Conservation (phyloP, 1,140 invertebrate species). For the Halictus rubicundus region DNA sequence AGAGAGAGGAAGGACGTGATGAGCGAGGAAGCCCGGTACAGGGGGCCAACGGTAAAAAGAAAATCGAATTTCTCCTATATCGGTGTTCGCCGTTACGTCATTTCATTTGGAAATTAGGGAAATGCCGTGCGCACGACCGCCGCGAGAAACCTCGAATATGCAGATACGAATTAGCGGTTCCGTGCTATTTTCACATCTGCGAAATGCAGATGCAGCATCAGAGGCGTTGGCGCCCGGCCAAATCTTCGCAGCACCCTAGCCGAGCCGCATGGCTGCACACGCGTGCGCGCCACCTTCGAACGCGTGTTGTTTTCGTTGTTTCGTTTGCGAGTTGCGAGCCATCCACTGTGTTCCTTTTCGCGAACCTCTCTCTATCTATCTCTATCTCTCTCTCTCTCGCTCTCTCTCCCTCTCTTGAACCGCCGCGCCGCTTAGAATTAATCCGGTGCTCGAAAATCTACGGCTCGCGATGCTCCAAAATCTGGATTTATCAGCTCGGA, state of each 20-base stretch:
- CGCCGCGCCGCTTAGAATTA: too few species aligned
- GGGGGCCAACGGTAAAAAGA: background rate
- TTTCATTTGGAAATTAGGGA: conserved; percentile 51
- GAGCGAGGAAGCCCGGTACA: background rate
- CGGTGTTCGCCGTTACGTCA: conserved; percentile 38
- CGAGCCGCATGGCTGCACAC: background rate
- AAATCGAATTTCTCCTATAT: conserved; percentile 18
- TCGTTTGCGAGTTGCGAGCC: background rate
- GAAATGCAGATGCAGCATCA: conserved; percentile 56
- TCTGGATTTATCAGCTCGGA: too few species aligned
- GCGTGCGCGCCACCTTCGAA: conserved; percentile 39
- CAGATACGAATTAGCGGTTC: conserved; percentile 55
- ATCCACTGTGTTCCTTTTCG: background rate
- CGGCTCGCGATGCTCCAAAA: too few species aligned
- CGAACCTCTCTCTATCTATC: too few species aligned
- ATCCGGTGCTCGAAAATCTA: too few species aligned
- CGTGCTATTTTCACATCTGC: conserved; percentile 59
- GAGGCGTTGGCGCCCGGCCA: conserved; percentile 51
- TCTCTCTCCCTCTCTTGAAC: too few species aligned
- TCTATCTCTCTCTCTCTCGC: too few species aligned
- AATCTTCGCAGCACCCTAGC: conserved; percentile 39
- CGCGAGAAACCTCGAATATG: conserved; percentile 40
- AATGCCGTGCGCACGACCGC: conserved; percentile 8
- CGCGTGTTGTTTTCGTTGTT: conserved; percentile 42
- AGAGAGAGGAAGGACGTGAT: too few species aligned